These are phyloP conservation scores for Araneus ventricosus DNA, from an alignment of 1,140 invertebrate species.

Conservation along the genomic window DNA sequence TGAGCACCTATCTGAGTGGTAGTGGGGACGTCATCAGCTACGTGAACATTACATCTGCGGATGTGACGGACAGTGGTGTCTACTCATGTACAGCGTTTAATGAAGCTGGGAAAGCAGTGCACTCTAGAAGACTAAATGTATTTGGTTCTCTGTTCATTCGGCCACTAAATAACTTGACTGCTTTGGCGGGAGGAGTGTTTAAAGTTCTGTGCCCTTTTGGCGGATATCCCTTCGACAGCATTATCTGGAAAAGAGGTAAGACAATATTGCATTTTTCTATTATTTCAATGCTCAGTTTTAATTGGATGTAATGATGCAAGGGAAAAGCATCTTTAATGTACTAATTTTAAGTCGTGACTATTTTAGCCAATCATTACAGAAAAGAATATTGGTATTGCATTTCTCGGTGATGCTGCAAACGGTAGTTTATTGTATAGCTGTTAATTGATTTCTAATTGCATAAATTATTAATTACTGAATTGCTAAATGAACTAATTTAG, in stretches of 20 bases:
- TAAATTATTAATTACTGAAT: no score
- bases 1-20: slow-evolving; percentile 71
- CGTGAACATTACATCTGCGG: slow-evolving; percentile 92
- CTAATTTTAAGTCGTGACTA: no score
- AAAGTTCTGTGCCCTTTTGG: slow-evolving; percentile 75
- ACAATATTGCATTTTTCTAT: neutral
- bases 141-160: slow-evolving; percentile 76
- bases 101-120: slow-evolving; percentile 80
- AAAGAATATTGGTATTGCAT: no score
- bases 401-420: no score
- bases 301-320: no score
- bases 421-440: no score
- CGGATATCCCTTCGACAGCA: slow-evolving; percentile 74
- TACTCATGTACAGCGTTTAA: slow-evolving; percentile 80
- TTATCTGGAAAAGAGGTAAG: slow-evolving; percentile 76
- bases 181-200: slow-evolving; percentile 72
- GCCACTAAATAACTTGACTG: slow-evolving; percentile 80
- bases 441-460: no score
- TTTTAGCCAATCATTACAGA: no score
- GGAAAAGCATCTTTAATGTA: no score
- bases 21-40: slow-evolving; percentile 87
- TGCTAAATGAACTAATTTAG: no score
- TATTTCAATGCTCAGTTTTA: no score
- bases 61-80: slow-evolving; percentile 83
- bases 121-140: slow-evolving; percentile 79